Base-by-base conservation (phyloP, 2,113 vertebrate species). In the Anarrhichthys ocellatus region DNA sequence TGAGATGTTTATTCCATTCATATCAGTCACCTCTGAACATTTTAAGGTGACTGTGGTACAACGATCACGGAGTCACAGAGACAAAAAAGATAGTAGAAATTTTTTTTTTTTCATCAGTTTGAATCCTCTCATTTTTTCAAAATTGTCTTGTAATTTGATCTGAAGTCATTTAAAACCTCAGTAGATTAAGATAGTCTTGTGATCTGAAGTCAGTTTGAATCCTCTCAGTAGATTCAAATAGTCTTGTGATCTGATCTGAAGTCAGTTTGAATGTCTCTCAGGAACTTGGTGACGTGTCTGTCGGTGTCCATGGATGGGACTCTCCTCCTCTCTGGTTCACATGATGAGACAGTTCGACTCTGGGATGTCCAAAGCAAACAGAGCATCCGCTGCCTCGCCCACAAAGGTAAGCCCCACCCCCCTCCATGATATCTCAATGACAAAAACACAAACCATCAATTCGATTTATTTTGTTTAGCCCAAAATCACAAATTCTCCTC, bases 331-430 rank as follows among this genome's bases (percentile, higher is more conserved):
- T 99, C 98, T 0, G 98, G 97, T 71, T 99, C 98, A 0, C 97
- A 99, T 0, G 98, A 99, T 0, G 98, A 99, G 91, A 97, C 96
- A 0, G 96, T 96, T 27, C 91, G 97, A 9, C 94, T 99, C 18
- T 99, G 98, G 98, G 97, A 99, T 71, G 86, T 99, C 70, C 97
- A 97, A 73, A 99, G 98, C 94, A 98, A 97, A 87, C 98, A 99
- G 93, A 97, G 96, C 80, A 73, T 98, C 40, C 96, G 96, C 73
- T 97, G 96, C 0, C 91, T 98, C 61, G 92, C 95, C 67, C 96
- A 98, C 87, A 98, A 98, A 97, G 98, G 98, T 99, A 91, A 65
- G 78, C 63, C 24, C 64, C 29, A 1, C 66, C 62, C 22, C 24
- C 11, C 0, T 2, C 13, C 13, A 27, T 24, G 17, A n/a, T 46